Evolutionary conservation across 2,888 invertebrate species (phyloP).

Genomic region (Callimorpha dominula): DNA sequence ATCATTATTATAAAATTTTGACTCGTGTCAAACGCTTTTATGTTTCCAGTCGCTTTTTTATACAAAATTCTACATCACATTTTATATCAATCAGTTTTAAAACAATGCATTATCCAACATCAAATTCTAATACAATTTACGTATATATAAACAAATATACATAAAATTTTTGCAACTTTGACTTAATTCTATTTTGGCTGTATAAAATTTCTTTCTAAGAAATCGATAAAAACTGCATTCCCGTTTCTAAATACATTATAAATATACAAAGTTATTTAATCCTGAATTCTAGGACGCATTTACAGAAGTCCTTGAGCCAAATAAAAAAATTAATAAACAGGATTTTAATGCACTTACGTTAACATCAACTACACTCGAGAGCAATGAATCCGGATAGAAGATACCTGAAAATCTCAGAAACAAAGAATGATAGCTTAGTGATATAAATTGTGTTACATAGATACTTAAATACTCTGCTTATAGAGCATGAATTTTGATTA

Average conservation of each 20-base stretch:
- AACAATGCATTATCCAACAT: constrained; percentile 32
- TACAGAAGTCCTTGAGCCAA: no score
- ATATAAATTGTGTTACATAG: no score
- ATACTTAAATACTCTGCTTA: no score
- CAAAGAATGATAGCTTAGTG: no score
- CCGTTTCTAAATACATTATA: not conserved
- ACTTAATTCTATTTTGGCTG: constrained; percentile 15
- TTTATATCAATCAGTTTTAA: constrained; percentile 30
- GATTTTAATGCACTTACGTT: no score
- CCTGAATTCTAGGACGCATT: not conserved
- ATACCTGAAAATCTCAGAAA: no score
- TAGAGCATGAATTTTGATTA: no score
- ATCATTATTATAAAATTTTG: constrained; percentile 5
- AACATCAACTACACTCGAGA: no score
- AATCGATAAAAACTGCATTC: not conserved
- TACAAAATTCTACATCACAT: constrained; percentile 50
- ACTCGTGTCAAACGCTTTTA: constrained; percentile 10
- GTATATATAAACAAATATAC: not conserved
- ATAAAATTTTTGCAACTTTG: not conserved
- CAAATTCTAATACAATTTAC: constrained; percentile 2
- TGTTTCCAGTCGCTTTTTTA: constrained; percentile 35
- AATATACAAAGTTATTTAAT: not conserved
- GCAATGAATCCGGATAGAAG: no score
- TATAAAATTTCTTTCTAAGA: not conserved
- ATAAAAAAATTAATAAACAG: no score